phyloP scores from a whole-genome alignment of 2,113 vertebrate species.

The Synchiropus splendidus region DNA sequence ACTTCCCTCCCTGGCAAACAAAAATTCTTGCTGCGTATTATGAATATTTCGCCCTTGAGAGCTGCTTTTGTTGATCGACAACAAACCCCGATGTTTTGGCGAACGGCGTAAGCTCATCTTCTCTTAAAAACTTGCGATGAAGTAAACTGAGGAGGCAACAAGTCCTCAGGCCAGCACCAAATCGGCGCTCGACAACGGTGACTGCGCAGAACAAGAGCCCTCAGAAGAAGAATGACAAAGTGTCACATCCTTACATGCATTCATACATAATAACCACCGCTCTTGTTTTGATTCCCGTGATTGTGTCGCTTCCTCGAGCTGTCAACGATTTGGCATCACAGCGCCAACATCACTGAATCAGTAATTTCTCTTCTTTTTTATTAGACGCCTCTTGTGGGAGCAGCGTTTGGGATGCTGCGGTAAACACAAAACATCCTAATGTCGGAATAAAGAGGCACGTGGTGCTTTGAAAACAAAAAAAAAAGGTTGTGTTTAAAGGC shows the following conservation, averaged over 20 bases:
- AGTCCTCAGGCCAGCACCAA: too few relatives aligned
- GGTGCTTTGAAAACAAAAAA: constrained; percentile 53
- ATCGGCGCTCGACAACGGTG: too few relatives aligned
- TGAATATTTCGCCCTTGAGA: too few relatives aligned
- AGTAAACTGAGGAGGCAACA: too few relatives aligned
- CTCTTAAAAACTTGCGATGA: too few relatives aligned
- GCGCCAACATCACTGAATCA: constrained; percentile 32
- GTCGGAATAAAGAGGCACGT: constrained; percentile 37
- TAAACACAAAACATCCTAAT: constrained; percentile 60
- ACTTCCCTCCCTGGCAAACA: too few relatives aligned
- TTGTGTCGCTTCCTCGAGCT: constrained; percentile 30
- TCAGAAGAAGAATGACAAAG: constrained; percentile 1
- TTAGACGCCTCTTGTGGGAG: constrained; percentile 49
- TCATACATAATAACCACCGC: constrained; percentile 9
- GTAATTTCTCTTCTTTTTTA: constrained; percentile 30
- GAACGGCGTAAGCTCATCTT: too few relatives aligned
- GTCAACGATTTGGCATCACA: constrained; percentile 35
- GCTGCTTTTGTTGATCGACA: too few relatives aligned
- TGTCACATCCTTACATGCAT: constrained; percentile 12
- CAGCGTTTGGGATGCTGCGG: constrained; percentile 52
- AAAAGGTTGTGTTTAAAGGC: constrained; percentile 60
- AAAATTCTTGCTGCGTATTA: too few relatives aligned
- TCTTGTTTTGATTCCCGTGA: constrained; percentile 19
- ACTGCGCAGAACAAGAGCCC: too few relatives aligned
- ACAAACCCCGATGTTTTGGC: too few relatives aligned